A percentile compares a stretch with the other conserved stretches of the same genome.
These are phyloP conservation scores for Lacerta bilineata DNA, from an alignment of 2,797 vertebrate genomes.

Conservation along the genomic window DNA sequence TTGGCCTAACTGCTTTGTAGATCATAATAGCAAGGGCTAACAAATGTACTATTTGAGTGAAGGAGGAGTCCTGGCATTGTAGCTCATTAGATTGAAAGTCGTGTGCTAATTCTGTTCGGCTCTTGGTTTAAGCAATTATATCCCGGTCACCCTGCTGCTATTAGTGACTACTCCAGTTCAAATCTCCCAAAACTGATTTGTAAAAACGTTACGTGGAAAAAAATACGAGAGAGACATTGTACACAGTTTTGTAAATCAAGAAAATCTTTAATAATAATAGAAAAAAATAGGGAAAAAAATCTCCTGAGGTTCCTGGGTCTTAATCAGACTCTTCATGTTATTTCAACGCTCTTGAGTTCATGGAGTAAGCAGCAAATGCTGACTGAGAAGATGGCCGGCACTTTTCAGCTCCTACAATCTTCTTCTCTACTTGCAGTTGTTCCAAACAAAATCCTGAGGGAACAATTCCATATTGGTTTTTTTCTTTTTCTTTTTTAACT, in stretches of 20 bases:
- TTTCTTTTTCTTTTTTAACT: conserved; percentile 53
- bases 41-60: neutral
- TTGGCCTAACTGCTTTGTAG: conserved; percentile 15
- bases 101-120: neutral
- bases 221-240: no score
- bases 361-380: conserved; percentile 42
- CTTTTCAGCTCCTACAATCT: conserved; percentile 34
- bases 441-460: conserved; percentile 54
- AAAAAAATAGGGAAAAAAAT: neutral
- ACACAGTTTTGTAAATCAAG: no score
- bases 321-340: conserved; percentile 53
- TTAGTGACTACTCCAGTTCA: conserved; percentile 29
- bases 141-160: rapidly evolving
- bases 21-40: conserved; percentile 4
- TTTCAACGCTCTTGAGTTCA: conserved; percentile 51
- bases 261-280: no score
- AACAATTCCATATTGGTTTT: conserved; percentile 51
- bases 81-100: neutral
- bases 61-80: neutral
- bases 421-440: conserved; percentile 40
- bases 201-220: no score
- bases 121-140: neutral
- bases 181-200: neutral
- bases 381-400: conserved; percentile 31
- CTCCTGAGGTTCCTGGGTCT: conserved; percentile 43